phyloP scores from a whole-genome alignment of 2,888 invertebrate species.

The Apodemia zela region DNA sequence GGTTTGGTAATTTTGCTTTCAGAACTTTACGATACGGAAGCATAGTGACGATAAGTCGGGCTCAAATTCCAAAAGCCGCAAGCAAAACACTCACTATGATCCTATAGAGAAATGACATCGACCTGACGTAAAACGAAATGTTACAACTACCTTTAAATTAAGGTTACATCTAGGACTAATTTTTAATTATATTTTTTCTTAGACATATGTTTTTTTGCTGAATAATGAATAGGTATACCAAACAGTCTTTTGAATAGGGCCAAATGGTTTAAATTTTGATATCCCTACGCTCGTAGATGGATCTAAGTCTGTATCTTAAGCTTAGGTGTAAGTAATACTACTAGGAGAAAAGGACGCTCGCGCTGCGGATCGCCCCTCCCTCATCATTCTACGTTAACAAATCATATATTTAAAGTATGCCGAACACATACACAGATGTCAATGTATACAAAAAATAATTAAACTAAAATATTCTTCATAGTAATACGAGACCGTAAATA shows the following conservation, averaged over 20 bases:
- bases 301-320: slow-evolving; percentile 61
- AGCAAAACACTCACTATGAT: slow-evolving; percentile 51
- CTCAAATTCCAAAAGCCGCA: slow-evolving; percentile 36
- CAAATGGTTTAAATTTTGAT: slow-evolving; percentile 81
- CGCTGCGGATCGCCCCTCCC: slow-evolving; percentile 26
- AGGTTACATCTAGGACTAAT: slow-evolving; percentile 61
- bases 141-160: slow-evolving; percentile 46
- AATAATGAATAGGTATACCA: slow-evolving; percentile 82
- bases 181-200: slow-evolving; percentile 49
- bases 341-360: slow-evolving; percentile 34
- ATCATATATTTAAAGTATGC: slow-evolving; percentile 39
- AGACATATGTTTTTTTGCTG: slow-evolving; percentile 55
- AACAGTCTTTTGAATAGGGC: slow-evolving; percentile 86
- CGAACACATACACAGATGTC: slow-evolving; percentile 51
- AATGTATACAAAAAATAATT: slow-evolving; percentile 45
- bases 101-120: slow-evolving; percentile 62
- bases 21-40: background rate
- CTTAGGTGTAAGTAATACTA: slow-evolving; percentile 51
- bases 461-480: slow-evolving; percentile 50
- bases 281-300: slow-evolving; percentile 69
- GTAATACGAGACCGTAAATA: slow-evolving; percentile 67
- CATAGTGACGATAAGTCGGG: slow-evolving; percentile 39
- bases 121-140: slow-evolving; percentile 54
- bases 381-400: slow-evolving; percentile 28
- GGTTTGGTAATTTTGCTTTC: too few relatives aligned